Base-by-base conservation (phyloP, 2,888 invertebrate species). In the Brenthis ino region DNA sequence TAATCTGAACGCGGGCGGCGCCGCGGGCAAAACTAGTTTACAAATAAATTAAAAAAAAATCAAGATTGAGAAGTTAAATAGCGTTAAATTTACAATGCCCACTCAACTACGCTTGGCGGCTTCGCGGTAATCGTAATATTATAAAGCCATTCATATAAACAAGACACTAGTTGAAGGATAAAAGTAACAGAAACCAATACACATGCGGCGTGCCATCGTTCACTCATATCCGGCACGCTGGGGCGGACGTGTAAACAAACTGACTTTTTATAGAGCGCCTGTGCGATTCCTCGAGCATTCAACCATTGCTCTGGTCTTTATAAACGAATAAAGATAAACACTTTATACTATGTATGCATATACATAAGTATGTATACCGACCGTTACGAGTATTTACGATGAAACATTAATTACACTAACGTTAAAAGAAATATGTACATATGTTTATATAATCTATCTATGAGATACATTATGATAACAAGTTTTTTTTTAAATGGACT, bases 251-350 rank as follows among this genome's bases (percentile, higher is more conserved):
- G 84, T 91, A 91, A 91, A 91, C 89, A 90, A 84, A 85, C 85
- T 70, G 79, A 86, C 85, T 90, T 90, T 91, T 91, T 90, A 91
- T 90, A 90, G 89, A 86, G 81, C 81, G 88, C 80, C 87, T 69
- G 72, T 73, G 88, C 82, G 78, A 79, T 86, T 82, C 85, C 84
- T 88, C 88, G 87, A 83, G 78, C 82, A 67, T 74, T 76, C 66
- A 71, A 74, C 76, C 72, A 71, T 72, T 64, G 70, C 48, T 43
- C 67, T 69, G 64, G 58, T 69, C 67, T 67, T 65, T 60, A 65
- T 69, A 68, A 67, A 64, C 50, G 28, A 60, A 16, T 50, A 28
- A 50, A 60, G 11, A 50, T 50, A 28, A 48, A 48, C 24, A 47
- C 48, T 69, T 60, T 43, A 55, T 37, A 60, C 37, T 37, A 37